Base-by-base conservation (phyloP, 2,113 vertebrate genomes). In the Callionymus lyra region DNA sequence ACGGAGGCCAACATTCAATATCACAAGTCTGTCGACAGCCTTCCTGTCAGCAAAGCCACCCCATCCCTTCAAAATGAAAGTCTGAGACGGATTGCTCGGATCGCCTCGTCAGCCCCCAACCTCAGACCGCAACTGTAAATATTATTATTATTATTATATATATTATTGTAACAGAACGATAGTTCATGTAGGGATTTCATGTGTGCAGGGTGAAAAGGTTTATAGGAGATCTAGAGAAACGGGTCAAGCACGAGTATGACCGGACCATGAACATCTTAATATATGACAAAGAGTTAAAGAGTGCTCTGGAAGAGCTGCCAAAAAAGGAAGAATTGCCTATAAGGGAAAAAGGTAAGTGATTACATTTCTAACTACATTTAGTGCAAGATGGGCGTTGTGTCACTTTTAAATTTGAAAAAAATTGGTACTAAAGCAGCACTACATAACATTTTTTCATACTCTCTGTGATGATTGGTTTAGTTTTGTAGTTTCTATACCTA, bases 21-120 rank as follows among this genome's bases (percentile, higher is more conserved):
- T 67, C 76, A 91, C 60, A 52, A 91, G 2, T 86, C 88, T 0
- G 78, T 95, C 43, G 88, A 93, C 79, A 87, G 85, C 71, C 93
- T 94, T 89, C 87, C 94, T 14, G 58, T 76, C 0, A 84, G 84
- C 44, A 74, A 63, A 1, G 85, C 76, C 15, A 66, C 47, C 10
- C 70, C 64, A 0, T 43, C 59, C 54, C 62, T 94, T 47, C 58
- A 27, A 0, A 34, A 72, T n/a, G 18, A 69, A 10, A 84, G 81
- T 60, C 63, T 93, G 13, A 42, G 27, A 42, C 70, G 15, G 3
- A 88, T 96, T 33, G 86, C 71, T 72, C 56, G 53, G 11, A 19
- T 66, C 65, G 77, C 68, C n/a, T 8, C 86, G 34, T 78, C 81
- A 32, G 79, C 85, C 0, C 76, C 89, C 10, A 61, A 21, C 21